Base-by-base conservation (phyloP, 2,797 vertebrate species). In the Emys orbicularis region DNA sequence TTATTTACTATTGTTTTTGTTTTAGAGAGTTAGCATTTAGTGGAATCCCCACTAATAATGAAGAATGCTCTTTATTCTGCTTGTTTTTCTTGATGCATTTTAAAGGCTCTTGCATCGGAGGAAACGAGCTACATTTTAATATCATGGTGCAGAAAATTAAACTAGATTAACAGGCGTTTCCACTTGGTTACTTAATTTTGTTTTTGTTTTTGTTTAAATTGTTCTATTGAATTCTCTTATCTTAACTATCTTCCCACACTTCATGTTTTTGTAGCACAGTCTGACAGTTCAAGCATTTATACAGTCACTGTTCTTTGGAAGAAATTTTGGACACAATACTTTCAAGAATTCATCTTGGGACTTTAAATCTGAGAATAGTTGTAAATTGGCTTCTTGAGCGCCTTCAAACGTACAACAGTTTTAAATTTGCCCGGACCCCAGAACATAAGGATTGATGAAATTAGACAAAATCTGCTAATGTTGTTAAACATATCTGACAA, bases 1-100 rank as follows among this genome's bases (percentile, higher is more conserved):
- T 86, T 95, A 88, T 83, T 91, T 91, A 10, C 92, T 92, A 84
- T 90, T 95, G 88, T 87, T 97, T 96, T 88, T 92, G 91, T 94
- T 88, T 68, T 31, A 87, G 84, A 95, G 95, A 95, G 88, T 95
- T 97, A 83, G 94, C 80, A 1, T 95, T 90, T 91, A 81, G 88
- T 82, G 91, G 81, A 83, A 56, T 94, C 87, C 92, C 83, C 84
- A 2, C 88, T 94, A 72, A 74, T 77, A 76, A 61, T 89, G 93
- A 47, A 57, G 93, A 96, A 57, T 76, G 91, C 54, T 95, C 87
- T 87, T 92, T 93, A 8, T 81, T 37, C 76, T 96, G 88, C 88
- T 92, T 90, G 87, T 90, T 96, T 53, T 93, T 84, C 72, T 86
- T 88, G 87, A 94, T 77, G 88, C 81, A 27, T 96, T 93, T 91